Evolutionary conservation across 2,888 invertebrate species (phyloP), one percentile per base, ranked within the genome.

Genomic region (Auanema freiburgensis): DNA sequence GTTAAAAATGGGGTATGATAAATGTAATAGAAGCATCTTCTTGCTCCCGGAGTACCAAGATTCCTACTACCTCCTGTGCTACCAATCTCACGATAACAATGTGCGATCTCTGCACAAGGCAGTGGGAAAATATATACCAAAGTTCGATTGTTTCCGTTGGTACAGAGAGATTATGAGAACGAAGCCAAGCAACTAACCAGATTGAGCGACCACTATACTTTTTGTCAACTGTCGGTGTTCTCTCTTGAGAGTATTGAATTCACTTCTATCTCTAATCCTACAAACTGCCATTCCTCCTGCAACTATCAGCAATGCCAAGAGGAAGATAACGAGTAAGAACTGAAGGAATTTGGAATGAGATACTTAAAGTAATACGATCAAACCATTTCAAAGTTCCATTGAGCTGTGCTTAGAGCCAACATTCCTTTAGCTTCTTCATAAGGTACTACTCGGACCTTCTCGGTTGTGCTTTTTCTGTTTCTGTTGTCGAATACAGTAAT

Each of bases 401-500:
- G 25, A 2, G 62, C 57, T 5, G 56, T 33, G 33, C 33, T 62
- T 14, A 62, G 18, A 23, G 62, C 62, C 40, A 62, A 33, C 16
- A 62, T 53, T 42, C 62, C 57, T 25, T 52, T 2, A 3, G 56
- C 50, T 16, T 62, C 62, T 50, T 62, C 62, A 8, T 49, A 44
- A 21, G 23, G 40, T 12, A 62, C 21, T 11, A 18, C 41, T 10
- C 46, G 46, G 4, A 50, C 65, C 55, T 62, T 67, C 33, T 64
- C 69, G 0, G 52, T 33, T 10, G 63, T 59, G 60, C 72, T 72
- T n/a, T 46, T 54, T 49, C 72, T 49, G n/a, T 69, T 66, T 52
- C 66, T 68, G 0, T 65, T 63, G 50, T 73, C 72, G 21, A 73
- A 61, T 4, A 71, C 72, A 8, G 62, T 56, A 14, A 73, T 60